These are phyloP conservation scores for Megaleporinus macrocephalus DNA, from an alignment of 2,113 vertebrate genomes.

Conservation along the genomic window DNA sequence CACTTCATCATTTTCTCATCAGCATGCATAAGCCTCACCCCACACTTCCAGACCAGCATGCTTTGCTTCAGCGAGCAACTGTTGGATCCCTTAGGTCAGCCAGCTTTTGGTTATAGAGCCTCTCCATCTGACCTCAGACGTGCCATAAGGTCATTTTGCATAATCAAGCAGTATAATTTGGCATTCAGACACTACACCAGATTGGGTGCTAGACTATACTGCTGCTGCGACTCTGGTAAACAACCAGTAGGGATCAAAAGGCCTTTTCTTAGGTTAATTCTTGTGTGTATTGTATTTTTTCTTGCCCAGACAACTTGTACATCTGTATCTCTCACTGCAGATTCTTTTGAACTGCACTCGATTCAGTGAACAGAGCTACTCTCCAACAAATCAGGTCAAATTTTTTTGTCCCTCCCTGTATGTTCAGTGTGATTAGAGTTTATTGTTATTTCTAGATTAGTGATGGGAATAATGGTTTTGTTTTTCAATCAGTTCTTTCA, in stretches of 20 bases:
- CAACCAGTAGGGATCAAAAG: slow-evolving; percentile 23
- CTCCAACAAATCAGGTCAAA: too few species aligned
- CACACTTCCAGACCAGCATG: not conserved
- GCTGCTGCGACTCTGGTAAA: slow-evolving; percentile 20
- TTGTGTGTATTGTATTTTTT: not conserved
- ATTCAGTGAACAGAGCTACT: not conserved
- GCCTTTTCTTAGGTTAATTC: slow-evolving; percentile 16
- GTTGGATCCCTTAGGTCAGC: not conserved
- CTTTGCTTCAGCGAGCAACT: not conserved
- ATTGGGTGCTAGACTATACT: slow-evolving; percentile 36
- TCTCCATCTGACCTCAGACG: slow-evolving; percentile 28
- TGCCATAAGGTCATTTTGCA: slow-evolving; percentile 38
- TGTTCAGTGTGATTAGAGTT: too few species aligned
- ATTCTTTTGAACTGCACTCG: not conserved
- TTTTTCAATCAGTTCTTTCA: not conserved
- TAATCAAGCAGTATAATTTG: slow-evolving; percentile 20
- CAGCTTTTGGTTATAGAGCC: not conserved
- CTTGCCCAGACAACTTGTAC: not conserved
- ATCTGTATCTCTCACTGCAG: not conserved
- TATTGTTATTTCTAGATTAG: not conserved
- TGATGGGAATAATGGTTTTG: too few species aligned
- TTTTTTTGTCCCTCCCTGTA: too few species aligned
- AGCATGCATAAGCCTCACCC: not conserved
- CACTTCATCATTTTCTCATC: slow-evolving; percentile 11
- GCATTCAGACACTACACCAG: slow-evolving; percentile 25